A percentile compares a stretch with the other conserved stretches of the same genome.
phyloP scores from a whole-genome alignment of 2,113 vertebrate species.

The Pongo abelii region DNA sequence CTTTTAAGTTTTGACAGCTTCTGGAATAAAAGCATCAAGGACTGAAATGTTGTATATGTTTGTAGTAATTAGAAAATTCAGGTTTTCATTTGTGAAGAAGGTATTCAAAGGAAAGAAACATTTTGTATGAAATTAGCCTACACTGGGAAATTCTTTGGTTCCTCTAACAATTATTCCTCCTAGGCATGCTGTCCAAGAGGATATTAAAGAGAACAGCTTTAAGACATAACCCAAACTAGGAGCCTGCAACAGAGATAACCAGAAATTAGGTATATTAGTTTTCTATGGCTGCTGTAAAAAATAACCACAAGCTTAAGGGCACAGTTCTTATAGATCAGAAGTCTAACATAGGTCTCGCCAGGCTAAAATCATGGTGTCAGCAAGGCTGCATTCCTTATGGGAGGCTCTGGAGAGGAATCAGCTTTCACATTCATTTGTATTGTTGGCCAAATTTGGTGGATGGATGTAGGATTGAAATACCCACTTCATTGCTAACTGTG shows the following conservation, averaged over 20 bases:
- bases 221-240: background rate
- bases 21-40: background rate
- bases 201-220: background rate
- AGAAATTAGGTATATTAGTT: background rate
- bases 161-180: background rate
- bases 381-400: background rate
- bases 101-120: background rate
- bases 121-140: background rate
- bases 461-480: background rate
- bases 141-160: background rate
- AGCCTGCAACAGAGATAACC: background rate
- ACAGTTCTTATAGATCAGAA: background rate
- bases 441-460: background rate
- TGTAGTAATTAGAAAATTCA: background rate
- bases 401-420: background rate
- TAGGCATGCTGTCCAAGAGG: background rate
- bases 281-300: background rate
- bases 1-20: background rate
- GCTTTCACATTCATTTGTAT: background rate
- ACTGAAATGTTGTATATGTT: background rate
- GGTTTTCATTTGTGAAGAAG: background rate
- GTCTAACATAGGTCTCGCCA: background rate
- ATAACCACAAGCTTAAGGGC: background rate
- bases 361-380: background rate
- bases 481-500: background rate